A percentile compares a stretch with the other conserved stretches of the same genome.
Conservation (phyloP, 2,888 invertebrate species). For the Melipona beecheii region DNA sequence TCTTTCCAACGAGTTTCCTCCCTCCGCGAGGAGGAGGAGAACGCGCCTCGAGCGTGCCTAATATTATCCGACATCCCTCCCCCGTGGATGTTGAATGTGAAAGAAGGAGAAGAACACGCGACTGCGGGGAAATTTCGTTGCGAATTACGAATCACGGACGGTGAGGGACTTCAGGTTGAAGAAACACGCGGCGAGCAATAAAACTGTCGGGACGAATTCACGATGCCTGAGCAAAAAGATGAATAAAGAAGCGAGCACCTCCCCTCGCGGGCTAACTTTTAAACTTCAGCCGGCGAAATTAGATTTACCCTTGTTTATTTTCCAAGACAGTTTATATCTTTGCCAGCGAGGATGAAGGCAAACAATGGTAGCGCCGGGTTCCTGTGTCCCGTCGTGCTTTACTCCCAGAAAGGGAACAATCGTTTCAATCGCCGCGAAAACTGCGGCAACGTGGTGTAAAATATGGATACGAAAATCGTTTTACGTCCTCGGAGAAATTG, state of each 20-base stretch:
- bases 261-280: conserved; percentile 7
- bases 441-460: background rate
- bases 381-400: background rate
- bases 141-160: background rate
- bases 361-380: background rate
- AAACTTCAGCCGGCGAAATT: conserved; percentile 4
- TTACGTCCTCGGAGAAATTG: background rate
- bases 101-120: background rate
- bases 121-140: background rate
- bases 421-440: background rate
- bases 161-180: background rate
- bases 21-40: background rate
- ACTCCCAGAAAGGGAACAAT: background rate
- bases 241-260: conserved; percentile 26
- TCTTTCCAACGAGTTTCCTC: background rate
- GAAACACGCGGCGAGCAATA: background rate
- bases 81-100: background rate
- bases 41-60: background rate
- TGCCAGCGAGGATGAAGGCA: background rate
- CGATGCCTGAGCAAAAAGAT: background rate
- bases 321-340: too few species aligned
- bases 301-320: conserved; percentile 20
- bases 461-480: background rate
- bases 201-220: background rate
- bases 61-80: background rate